A percentile compares a stretch with the other conserved stretches of the same genome.
Conservation (phyloP, 2,888 invertebrate species). For the Rhingia rostrata region DNA sequence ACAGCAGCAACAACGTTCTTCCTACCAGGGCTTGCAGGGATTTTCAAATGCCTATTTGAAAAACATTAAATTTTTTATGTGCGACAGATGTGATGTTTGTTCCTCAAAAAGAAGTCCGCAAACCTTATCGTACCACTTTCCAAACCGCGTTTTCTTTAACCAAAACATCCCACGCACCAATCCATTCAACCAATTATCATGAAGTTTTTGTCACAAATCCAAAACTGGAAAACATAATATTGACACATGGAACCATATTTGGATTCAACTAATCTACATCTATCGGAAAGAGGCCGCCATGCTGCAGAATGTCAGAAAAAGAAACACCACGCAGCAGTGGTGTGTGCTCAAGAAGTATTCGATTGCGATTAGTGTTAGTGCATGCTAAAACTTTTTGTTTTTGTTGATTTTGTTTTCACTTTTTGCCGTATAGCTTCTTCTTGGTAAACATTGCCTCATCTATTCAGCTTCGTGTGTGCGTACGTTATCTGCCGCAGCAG, state of each 20-base stretch:
- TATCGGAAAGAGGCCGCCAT: constrained; percentile 23
- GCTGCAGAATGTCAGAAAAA: not conserved
- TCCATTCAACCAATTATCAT: constrained; percentile 2
- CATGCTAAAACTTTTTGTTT: constrained; percentile 30
- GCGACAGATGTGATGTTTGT: no score
- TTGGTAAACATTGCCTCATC: constrained; percentile 7
- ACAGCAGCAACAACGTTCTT: no score
- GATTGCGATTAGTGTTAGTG: constrained; percentile 41
- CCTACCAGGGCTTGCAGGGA: no score
- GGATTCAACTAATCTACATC: not conserved
- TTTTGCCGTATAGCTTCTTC: constrained; percentile 12
- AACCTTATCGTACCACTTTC: no score
- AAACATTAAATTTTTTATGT: no score
- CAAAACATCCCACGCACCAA: not conserved
- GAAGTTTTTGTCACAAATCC: constrained; percentile 12
- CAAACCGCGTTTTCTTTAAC: not conserved
- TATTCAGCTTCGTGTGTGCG: constrained; percentile 25
- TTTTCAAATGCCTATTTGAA: no score
- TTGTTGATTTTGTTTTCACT: constrained; percentile 39
- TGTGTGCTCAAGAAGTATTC: constrained; percentile 26
- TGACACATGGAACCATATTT: constrained; percentile 35
- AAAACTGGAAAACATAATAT: constrained; percentile 17
- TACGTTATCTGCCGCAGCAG: constrained; percentile 40
- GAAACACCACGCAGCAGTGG: constrained; percentile 21
- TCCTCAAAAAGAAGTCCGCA: no score